Evolutionary conservation across 2,888 invertebrate genomes (phyloP), one percentile per base, ranked within the genome.

Genomic region (Papilio protenor): DNA sequence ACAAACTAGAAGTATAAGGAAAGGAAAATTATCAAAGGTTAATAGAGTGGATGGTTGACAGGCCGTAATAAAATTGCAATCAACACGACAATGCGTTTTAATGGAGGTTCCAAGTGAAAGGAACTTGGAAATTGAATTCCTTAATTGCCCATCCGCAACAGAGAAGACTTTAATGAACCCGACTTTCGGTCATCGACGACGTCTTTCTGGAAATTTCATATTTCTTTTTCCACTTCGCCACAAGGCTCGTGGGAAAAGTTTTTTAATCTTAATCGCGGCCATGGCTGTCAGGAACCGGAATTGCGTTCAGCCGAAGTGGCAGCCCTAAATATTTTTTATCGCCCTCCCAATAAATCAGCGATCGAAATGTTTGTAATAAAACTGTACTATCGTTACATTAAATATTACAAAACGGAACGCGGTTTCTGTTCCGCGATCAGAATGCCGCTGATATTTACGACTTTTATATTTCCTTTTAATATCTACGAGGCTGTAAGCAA

Each of bases 71-170:
- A 69, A 69, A 72, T 55, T 72, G 27, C 55, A 55, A 52, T 72
- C 59, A 45, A 45, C 23, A 40, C 75, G 52, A 69, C 75, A 75
- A 69, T 75, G 55, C 77, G 64, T 81, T 79, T 80, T 78, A 79
- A 81, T 75, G 75, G 76, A 76, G 77, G 71, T 76, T 73, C 76
- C 49, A 33, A 55, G 72, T 40, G 61, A 71, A 74, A 45, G 70
- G n/a, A 40, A 79, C 64, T 14, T 73, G 2, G 87, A 89, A 91
- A 91, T 91, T 90, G 88, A 91, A 91, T 90, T 89, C 87, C 89
- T 89, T 91, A 91, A 92, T 91, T 91, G 89, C 88, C 89, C 89
- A 88, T 88, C 90, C 88, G 85, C 87, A 86, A 88, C 90, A 89
- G 88, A 84, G 87, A 89, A 89, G 87, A 89, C 89, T 91, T 92